Conservation (phyloP, 2,888 invertebrate genomes). For the Papilio gigon region DNA sequence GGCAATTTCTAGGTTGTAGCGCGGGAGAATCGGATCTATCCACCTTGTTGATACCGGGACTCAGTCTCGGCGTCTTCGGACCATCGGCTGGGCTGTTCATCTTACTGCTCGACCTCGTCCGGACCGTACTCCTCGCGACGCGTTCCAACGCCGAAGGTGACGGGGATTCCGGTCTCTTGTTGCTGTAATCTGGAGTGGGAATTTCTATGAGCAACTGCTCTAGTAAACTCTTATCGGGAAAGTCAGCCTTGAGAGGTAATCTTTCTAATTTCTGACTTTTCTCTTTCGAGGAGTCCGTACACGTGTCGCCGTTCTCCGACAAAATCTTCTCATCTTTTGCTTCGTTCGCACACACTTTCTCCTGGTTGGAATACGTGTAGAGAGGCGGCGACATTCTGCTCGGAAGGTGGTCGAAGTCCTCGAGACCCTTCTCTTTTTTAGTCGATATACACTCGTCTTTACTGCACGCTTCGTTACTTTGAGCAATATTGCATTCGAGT, state of each 20-base stretch:
- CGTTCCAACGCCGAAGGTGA: conserved; percentile 76
- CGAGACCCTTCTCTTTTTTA: conserved; percentile 57
- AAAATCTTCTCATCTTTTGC: conserved; percentile 55
- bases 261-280: conserved; percentile 64
- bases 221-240: conserved; percentile 83
- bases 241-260: conserved; percentile 73
- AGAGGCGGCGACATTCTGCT: conserved; percentile 88
- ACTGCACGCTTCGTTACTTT: conserved; percentile 45
- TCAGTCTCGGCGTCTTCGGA: conserved; percentile 72
- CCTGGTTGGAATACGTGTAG: conserved; percentile 90
- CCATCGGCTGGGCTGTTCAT: conserved; percentile 85
- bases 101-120: conserved; percentile 87
- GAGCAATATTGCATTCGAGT: conserved; percentile 48
- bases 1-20: conserved; percentile 59
- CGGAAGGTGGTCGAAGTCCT: conserved; percentile 85
- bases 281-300: conserved; percentile 49
- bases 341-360: conserved; percentile 81
- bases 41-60: conserved; percentile 65
- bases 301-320: conserved; percentile 64
- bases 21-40: conserved; percentile 71
- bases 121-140: conserved; percentile 79
- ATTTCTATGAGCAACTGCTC: conserved; percentile 93
- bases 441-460: conserved; percentile 46
- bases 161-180: conserved; percentile 75
- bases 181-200: conserved; percentile 83